Percentiles rank a stretch among this genome's conserved stretches.
Conservation (phyloP, 2,797 vertebrate genomes). For the Xerus rutilus region DNA sequence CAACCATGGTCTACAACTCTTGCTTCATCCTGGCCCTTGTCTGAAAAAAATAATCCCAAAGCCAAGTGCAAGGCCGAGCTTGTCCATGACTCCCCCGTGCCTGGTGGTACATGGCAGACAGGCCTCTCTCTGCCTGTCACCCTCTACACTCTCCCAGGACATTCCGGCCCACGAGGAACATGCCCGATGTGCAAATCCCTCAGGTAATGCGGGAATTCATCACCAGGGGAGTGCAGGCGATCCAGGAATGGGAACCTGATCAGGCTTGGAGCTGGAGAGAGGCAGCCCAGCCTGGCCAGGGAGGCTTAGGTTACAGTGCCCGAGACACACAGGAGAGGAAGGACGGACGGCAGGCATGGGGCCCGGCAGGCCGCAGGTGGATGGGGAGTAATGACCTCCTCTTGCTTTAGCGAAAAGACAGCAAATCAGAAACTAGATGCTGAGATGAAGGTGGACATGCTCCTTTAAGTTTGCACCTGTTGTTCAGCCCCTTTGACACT, state of each 20-base stretch:
- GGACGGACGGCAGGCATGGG: background rate
- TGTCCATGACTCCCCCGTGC: background rate
- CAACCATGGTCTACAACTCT: background rate
- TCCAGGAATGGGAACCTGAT: slow-evolving; percentile 81
- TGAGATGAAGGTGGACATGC: background rate
- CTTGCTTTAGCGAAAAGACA: background rate
- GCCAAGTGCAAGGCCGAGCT: background rate
- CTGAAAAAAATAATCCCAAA: background rate
- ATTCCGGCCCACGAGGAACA: slow-evolving; percentile 76
- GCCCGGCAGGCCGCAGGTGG: fast-evolving
- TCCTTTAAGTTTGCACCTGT: background rate
- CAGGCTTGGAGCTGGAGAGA: slow-evolving; percentile 30
- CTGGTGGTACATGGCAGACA: background rate
- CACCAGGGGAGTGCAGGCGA: slow-evolving; percentile 72
- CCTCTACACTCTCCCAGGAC: slow-evolving; percentile 68
- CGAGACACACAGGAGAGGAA: background rate
- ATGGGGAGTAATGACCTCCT: background rate
- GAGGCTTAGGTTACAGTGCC: slow-evolving; percentile 57
- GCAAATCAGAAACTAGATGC: background rate
- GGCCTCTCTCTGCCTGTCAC: slow-evolving; percentile 43
- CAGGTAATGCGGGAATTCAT: slow-evolving; percentile 84
- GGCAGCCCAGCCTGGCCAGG: slow-evolving; percentile 10
- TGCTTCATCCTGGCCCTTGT: slow-evolving; percentile 9
- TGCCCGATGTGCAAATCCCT: slow-evolving; percentile 82
- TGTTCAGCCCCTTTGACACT: background rate